Evolutionary conservation across 2,113 vertebrate species (phyloP).

Genomic region (Microtus pennsylvanicus): DNA sequence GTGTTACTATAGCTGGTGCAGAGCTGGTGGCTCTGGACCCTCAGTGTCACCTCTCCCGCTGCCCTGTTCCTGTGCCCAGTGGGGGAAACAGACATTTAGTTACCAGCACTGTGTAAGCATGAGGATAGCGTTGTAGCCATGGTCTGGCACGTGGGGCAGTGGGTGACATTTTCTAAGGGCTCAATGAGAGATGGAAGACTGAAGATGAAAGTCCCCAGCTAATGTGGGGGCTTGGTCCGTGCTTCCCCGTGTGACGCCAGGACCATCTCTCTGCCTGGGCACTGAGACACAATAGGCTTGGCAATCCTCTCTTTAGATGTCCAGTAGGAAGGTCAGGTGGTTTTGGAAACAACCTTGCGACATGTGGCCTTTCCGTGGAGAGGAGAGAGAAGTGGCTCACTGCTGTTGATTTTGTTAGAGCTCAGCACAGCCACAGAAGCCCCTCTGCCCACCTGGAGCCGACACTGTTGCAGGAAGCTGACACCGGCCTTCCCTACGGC

Average conservation of each 20-base stretch:
- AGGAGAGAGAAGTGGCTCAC: neutral
- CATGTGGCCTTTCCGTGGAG: neutral
- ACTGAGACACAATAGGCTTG: neutral
- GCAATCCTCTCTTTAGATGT: neutral
- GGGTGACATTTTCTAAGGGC: neutral
- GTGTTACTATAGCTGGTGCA: neutral
- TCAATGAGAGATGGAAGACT: no score
- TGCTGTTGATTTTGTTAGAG: neutral
- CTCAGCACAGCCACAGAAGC: neutral
- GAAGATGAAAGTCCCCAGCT: neutral
- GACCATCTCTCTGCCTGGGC: neutral
- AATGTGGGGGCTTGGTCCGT: no score
- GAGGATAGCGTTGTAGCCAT: neutral
- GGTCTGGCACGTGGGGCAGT: neutral
- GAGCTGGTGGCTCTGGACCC: neutral
- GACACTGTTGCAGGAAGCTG: neutral
- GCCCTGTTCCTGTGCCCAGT: neutral
- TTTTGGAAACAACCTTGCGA: no score
- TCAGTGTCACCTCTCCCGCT: neutral
- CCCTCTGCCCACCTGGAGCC: neutral
- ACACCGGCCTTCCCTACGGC: no score
- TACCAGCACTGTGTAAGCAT: neutral
- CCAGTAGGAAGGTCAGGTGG: neutral
- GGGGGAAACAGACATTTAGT: neutral
- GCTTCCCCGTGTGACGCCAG: neutral